phyloP scores from a whole-genome alignment of 2,888 invertebrate genomes.

The Anthophora plumipes region DNA sequence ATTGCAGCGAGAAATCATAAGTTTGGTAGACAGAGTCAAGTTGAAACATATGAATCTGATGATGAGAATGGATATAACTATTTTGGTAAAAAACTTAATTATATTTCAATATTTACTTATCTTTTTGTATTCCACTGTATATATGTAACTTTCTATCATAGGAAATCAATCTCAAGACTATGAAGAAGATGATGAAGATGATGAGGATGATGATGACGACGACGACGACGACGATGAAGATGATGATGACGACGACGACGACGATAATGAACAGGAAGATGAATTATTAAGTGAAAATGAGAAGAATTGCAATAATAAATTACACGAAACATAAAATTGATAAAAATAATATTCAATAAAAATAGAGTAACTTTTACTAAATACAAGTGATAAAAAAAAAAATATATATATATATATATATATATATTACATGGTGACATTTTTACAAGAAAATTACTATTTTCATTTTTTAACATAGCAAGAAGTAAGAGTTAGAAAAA shows the following conservation, averaged over 20 bases:
- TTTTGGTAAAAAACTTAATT: constrained; percentile 78
- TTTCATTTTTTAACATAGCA: not conserved
- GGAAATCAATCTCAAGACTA: constrained; percentile 74
- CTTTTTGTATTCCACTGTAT: not conserved
- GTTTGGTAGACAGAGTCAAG: constrained; percentile 93
- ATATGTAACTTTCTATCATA: constrained; percentile 35
- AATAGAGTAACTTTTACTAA: constrained; percentile 17
- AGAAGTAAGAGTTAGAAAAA: not conserved
- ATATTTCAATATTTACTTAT: not conserved
- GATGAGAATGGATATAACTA: constrained; percentile 87
- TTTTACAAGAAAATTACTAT: constrained; percentile 9
- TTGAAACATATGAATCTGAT: constrained; percentile 87
- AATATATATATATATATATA: no score
- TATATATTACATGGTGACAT: constrained; percentile 38
- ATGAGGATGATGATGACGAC: constrained; percentile 86
- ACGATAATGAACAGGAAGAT: constrained; percentile 60
- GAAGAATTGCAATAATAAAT: constrained; percentile 40
- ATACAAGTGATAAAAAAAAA: constrained; percentile 40
- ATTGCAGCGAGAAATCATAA: constrained; percentile 92
- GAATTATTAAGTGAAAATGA: constrained; percentile 55
- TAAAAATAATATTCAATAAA: constrained; percentile 34
- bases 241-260: constrained; percentile 74
- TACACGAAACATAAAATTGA: constrained; percentile 27
- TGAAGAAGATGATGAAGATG: constrained; percentile 81
- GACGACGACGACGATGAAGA: constrained; percentile 83